Percentiles rank a stretch among this genome's conserved stretches.
Evolutionary conservation across 2,797 vertebrate species (phyloP).

Genomic region (Morelia viridis): DNA sequence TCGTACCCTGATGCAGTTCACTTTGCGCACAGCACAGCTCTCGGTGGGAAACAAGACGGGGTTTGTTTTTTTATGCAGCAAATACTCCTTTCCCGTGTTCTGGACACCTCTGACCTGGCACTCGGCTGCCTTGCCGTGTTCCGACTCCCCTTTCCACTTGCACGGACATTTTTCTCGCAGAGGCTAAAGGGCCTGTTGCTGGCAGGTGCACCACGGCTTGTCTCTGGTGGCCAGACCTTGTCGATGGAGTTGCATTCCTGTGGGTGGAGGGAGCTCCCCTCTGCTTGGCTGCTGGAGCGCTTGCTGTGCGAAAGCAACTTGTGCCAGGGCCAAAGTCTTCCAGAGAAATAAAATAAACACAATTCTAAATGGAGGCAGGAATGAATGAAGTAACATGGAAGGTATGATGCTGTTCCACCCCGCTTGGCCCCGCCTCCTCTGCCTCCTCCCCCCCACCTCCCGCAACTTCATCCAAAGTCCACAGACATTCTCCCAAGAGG

Average conservation of each 20-base stretch:
- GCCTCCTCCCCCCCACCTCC: slow-evolving; percentile 18
- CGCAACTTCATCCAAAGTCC: neutral
- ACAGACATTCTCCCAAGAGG: neutral
- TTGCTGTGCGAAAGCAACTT: slow-evolving; percentile 16
- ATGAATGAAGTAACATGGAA: slow-evolving; percentile 67
- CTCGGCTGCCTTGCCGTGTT: neutral
- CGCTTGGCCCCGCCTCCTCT: neutral
- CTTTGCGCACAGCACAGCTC: neutral
- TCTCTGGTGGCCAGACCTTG: neutral
- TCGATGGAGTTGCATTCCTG: slow-evolving; percentile 7
- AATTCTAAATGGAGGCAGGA: slow-evolving; percentile 53
- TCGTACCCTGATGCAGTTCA: neutral
- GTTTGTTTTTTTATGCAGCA: no score
- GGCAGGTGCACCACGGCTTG: slow-evolving; percentile 2
- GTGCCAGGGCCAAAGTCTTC: slow-evolving; percentile 32
- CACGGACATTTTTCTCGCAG: neutral
- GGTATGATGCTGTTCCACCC: slow-evolving; percentile 57
- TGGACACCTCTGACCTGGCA: neutral
- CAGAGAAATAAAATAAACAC: slow-evolving; percentile 66
- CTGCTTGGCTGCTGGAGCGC: neutral
- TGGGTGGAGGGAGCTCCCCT: neutral
- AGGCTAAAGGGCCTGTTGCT: neutral
- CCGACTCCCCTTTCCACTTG: neutral
- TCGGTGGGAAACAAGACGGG: no score
- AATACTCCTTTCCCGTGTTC: neutral